Conservation (phyloP, 2,113 vertebrate genomes). For the Lepisosteus osseus region DNA sequence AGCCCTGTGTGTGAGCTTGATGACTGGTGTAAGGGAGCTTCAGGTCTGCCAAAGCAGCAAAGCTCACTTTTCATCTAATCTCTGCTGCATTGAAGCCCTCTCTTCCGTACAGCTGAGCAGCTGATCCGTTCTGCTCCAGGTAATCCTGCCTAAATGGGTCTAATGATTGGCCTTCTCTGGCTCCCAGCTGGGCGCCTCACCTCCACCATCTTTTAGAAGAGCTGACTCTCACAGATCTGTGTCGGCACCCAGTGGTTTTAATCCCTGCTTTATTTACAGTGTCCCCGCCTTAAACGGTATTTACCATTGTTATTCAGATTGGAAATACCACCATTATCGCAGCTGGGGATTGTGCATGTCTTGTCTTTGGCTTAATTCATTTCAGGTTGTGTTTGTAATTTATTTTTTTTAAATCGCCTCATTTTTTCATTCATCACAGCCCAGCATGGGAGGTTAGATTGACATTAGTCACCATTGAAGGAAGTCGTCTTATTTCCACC, state of each 20-base stretch:
- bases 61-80: background rate
- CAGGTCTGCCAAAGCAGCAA: background rate
- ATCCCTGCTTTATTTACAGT: background rate
- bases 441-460: no score
- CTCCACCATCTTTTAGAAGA: background rate
- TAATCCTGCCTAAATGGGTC: slow-evolving; percentile 5
- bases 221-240: background rate
- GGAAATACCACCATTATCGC: no score
- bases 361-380: no score
- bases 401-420: no score
- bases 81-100: background rate
- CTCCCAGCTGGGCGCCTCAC: background rate
- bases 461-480: no score
- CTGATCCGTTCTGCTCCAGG: slow-evolving; percentile 1
- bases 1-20: background rate
- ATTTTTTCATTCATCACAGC: no score
- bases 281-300: background rate
- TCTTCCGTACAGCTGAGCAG: background rate
- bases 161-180: background rate
- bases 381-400: no score
- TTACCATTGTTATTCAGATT: background rate
- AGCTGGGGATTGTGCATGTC: no score
- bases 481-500: no score
- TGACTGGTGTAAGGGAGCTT: background rate
- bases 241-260: background rate